These are phyloP conservation scores for Drosophila sp. DNA, from an alignment of 1,140 invertebrate genomes.

Conservation along the genomic window DNA sequence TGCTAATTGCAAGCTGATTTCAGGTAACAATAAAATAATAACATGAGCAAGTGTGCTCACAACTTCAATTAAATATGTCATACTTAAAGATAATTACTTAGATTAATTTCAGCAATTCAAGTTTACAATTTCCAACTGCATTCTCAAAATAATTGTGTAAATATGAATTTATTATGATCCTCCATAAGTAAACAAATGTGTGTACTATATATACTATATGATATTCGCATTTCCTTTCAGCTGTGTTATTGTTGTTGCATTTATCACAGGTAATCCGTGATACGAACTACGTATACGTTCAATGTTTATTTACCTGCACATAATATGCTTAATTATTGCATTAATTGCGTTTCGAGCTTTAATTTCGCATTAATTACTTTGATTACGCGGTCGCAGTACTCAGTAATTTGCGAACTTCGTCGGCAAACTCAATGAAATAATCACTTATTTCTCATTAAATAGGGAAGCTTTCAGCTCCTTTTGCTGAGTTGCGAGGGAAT, in stretches of 20 bases:
- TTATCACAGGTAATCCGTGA: not conserved
- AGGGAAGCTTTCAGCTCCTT: not conserved
- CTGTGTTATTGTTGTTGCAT: not conserved
- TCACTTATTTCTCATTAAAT: conserved; percentile 19
- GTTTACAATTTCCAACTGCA: not conserved
- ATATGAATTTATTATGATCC: not conserved
- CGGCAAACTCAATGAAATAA: conserved; percentile 1
- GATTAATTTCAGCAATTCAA: conserved; percentile 37
- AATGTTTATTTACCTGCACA: not conserved
- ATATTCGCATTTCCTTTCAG: not conserved
- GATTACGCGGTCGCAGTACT: conserved; percentile 12
- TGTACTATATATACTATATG: not conserved
- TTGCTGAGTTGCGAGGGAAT: not conserved
- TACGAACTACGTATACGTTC: not conserved
- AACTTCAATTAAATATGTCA: not conserved
- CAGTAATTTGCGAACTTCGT: conserved; percentile 23
- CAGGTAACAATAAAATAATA: not conserved
- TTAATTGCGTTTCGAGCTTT: conserved; percentile 32
- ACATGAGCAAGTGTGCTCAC: conserved; percentile 1
- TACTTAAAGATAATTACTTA: conserved; percentile 24
- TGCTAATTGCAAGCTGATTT: conserved; percentile 53
- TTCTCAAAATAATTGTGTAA: not conserved
- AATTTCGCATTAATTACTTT: conserved; percentile 57
- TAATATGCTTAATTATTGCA: conserved; percentile 49
- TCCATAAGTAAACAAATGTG: not conserved